These are phyloP conservation scores for Thelaira solivaga DNA, from an alignment of 2,888 invertebrate genomes.

Conservation along the genomic window DNA sequence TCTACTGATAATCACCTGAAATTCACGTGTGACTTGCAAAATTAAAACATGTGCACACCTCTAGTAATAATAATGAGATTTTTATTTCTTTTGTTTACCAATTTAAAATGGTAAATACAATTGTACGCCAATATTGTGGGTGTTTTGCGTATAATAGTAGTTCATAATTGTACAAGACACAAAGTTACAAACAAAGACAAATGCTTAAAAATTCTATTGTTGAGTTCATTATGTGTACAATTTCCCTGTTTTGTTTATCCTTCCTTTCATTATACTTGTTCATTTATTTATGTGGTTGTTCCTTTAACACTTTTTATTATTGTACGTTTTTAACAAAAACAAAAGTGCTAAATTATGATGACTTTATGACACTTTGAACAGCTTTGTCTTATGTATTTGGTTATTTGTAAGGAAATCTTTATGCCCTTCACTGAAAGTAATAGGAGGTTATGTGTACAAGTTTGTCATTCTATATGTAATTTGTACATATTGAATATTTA, in stretches of 20 bases:
- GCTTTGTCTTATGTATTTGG: too few species aligned
- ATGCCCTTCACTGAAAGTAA: too few species aligned
- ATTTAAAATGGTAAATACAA: slow-evolving; percentile 30
- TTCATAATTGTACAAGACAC: slow-evolving; percentile 70
- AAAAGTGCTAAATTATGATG: slow-evolving; percentile 64
- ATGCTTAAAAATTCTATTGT: slow-evolving; percentile 51
- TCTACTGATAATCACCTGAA: too few species aligned
- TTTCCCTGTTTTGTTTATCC: slow-evolving; percentile 28
- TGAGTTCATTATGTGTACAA: slow-evolving; percentile 39
- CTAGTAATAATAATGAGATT: slow-evolving; percentile 47
- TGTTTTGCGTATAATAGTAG: slow-evolving; percentile 71
- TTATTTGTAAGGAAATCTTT: too few species aligned
- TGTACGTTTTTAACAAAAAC: slow-evolving; percentile 19
- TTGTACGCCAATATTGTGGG: slow-evolving; percentile 66
- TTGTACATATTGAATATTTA: too few species aligned
- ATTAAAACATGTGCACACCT: too few species aligned
- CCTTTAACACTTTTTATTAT: slow-evolving; percentile 43
- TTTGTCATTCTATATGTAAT: too few species aligned
- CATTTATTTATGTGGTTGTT: slow-evolving; percentile 8
- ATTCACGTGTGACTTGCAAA: too few species aligned
- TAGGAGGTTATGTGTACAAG: too few species aligned
- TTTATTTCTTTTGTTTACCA: slow-evolving; percentile 61
- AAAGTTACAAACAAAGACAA: slow-evolving; percentile 20
- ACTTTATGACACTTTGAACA: slow-evolving; percentile 71
- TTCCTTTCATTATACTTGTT: slow-evolving; percentile 1